Evolutionary conservation across 2,888 invertebrate genomes (phyloP), one percentile per base, ranked within the genome.

Genomic region (Drosophila pullipes): DNA sequence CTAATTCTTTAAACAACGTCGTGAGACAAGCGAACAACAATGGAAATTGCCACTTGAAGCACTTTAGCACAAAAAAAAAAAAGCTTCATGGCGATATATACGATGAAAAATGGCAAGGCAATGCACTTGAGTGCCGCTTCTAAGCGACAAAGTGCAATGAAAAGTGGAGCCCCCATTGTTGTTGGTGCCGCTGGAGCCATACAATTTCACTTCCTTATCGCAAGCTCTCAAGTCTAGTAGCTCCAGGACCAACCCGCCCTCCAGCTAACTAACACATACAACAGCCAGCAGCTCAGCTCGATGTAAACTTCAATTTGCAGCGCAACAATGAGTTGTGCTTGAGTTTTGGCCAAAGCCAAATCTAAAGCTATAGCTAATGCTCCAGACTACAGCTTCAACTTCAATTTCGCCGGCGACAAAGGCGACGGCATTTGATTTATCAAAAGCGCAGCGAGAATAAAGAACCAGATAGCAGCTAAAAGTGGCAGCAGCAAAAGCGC

Each of bases 181-280:
- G 81, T 70, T 83, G 70, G 66, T 70, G 79, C 75, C 75, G 62
- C 80, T 62, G 74, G 75, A 82, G 82, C 82, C 80, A 70, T 83
- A 81, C 82, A 85, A 85, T 85, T 83, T 80, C 73, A 78, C 89
- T 85, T 88, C 89, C 85, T 80, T 85, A 83, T 88, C 82, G 81
- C 72, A 59, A 50, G 64, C 73, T 67, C 74, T 84, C 69, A 76
- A 86, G 84, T 75, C 69, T 39, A 52, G 58, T 11, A 41, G 30
- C 58, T 30, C 6, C 16, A 47, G 16, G 41, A 39, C 49, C 18
- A 13, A n/a, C 25, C 9, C n/a, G 44, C 10, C 25, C 22, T 4
- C 0, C 25, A 9, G 13, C 22, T 30, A 22, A n/a, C 37, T 35
- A 25, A 16, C 47, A 25, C 39, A 41, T 39, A 62, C 30, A 47